A percentile compares a stretch with the other conserved stretches of the same genome.
Conservation (phyloP, 64 coral and sea anemone species). For the Pachyseris speciosa region DNA sequence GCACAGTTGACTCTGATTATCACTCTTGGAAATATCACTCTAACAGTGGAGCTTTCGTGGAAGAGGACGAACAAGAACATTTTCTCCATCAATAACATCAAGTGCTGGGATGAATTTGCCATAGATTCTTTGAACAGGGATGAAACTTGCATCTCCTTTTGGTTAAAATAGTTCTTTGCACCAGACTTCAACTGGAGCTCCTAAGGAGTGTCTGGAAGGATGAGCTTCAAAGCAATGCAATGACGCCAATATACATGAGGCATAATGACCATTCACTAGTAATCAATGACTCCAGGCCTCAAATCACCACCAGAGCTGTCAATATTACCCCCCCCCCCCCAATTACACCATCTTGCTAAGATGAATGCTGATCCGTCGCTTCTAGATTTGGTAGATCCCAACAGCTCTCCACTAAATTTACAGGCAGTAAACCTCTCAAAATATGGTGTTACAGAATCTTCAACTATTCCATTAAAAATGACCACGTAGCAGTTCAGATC, state of each 20-base stretch:
- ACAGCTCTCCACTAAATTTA: conserved; percentile 20
- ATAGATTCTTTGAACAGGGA: conserved; percentile 73
- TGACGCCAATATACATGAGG: conserved; percentile 46
- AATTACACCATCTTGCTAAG: conserved; percentile 27
- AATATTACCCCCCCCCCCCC: conserved; percentile 36
- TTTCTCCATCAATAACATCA: conserved; percentile 31
- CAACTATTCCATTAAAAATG: conserved; percentile 10
- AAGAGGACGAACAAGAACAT: conserved; percentile 62
- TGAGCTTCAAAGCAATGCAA: conserved; percentile 64
- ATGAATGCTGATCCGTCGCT: conserved; percentile 44
- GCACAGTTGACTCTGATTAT: too few species aligned
- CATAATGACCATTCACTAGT: conserved; percentile 39
- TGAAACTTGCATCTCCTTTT: conserved; percentile 50
- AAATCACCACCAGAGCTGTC: conserved; percentile 34
- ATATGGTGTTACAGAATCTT: conserved; percentile 19
- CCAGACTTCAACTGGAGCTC: conserved; percentile 60
- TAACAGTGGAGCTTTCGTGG: conserved; percentile 18
- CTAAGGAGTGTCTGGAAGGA: not conserved
- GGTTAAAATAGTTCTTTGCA: conserved; percentile 57
- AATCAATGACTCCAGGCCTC: conserved; percentile 52
- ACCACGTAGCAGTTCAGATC: not conserved
- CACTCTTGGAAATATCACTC: too few species aligned
- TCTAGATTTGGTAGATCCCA: conserved; percentile 36
- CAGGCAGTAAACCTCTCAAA: conserved; percentile 49
- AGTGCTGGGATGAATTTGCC: conserved; percentile 64